Conservation (phyloP, 2,888 invertebrate genomes). For the Proisotoma minuta region DNA sequence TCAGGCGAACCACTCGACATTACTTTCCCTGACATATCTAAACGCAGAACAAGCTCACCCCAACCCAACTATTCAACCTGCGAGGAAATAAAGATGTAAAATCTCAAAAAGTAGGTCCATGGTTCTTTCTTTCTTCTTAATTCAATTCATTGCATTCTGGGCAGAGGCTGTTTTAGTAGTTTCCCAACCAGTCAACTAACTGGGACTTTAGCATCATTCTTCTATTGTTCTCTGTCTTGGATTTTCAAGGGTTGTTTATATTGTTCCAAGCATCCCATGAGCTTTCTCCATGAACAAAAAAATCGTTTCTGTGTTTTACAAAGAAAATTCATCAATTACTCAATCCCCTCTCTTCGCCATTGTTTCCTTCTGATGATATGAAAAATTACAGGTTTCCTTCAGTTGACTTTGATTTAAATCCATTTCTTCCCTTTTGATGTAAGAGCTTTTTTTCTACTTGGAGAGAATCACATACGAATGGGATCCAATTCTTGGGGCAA, state of each 20-base stretch:
- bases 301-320: slow-evolving; percentile 11
- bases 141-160: slow-evolving; percentile 8
- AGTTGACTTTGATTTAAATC: slow-evolving; percentile 18
- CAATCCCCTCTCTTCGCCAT: neutral
- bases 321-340: slow-evolving; percentile 19
- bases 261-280: too few relatives aligned
- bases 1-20: neutral
- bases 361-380: slow-evolving; percentile 18
- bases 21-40: neutral
- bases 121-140: slow-evolving; percentile 12
- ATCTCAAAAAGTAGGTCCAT: too few relatives aligned
- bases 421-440: slow-evolving; percentile 18
- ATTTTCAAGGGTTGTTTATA: too few relatives aligned
- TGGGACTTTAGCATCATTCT: too few relatives aligned
- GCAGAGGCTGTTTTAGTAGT: neutral
- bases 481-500: neutral
- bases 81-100: too few relatives aligned
- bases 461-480: neutral
- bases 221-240: too few relatives aligned
- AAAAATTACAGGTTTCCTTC: slow-evolving; percentile 18
- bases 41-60: too few relatives aligned
- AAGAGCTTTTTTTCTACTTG: slow-evolving; percentile 9
- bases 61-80: too few relatives aligned
- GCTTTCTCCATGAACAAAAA: neutral
- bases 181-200: too few relatives aligned